phyloP scores from a whole-genome alignment of 2,113 vertebrate genomes.

The Sinocyclocheilus maitianheensis region DNA sequence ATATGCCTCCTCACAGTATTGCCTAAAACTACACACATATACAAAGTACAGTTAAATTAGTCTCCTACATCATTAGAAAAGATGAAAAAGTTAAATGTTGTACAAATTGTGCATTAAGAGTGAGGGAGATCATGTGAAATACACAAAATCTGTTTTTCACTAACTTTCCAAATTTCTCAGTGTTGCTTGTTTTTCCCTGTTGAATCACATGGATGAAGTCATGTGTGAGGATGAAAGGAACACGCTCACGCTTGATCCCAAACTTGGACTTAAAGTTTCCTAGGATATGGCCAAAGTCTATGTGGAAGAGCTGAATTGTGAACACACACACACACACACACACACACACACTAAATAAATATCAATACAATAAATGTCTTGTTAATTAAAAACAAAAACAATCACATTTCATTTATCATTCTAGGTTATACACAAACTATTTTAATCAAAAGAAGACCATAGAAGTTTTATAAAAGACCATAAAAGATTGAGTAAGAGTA shows the following conservation, averaged over 20 bases:
- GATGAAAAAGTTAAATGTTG: too few species aligned
- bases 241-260: conserved; percentile 97
- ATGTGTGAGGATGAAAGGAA: conserved; percentile 98
- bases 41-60: not conserved
- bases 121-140: not conserved
- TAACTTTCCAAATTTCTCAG: conserved; percentile 92
- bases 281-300: conserved; percentile 98
- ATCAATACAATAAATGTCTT: not conserved
- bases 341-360: not conserved
- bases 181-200: conserved; percentile 96
- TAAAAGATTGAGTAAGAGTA: not conserved
- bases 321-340: not conserved
- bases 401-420: not conserved
- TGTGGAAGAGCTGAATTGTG: conserved; percentile 90
- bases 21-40: conserved; percentile 85
- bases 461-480: too few species aligned
- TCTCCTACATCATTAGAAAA: not conserved
- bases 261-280: conserved; percentile 99
- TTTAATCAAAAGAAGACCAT: not conserved
- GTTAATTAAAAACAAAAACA: not conserved
- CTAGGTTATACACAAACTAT: not conserved
- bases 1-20: conserved; percentile 95
- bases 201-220: conserved; percentile 99
- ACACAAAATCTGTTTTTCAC: not conserved
- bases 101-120: not conserved